These are phyloP conservation scores for Eustalomyia histrio DNA, from an alignment of 2,888 invertebrate species.

Conservation along the genomic window DNA sequence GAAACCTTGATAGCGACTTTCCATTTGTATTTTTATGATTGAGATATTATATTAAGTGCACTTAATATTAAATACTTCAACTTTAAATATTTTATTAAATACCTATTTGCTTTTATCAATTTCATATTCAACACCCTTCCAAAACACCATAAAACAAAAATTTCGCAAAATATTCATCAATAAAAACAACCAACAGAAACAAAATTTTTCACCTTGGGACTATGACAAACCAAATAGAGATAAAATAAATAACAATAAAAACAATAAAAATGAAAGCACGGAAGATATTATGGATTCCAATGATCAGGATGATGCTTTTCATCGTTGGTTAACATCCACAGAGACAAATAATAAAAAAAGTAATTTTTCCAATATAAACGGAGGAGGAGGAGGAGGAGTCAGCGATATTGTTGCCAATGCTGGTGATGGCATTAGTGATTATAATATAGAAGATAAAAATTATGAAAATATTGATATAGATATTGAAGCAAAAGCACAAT, in stretches of 20 bases:
- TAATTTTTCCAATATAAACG: constrained; percentile 42
- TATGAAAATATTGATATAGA: constrained; percentile 69
- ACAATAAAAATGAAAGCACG: constrained; percentile 65
- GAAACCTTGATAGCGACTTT: too few relatives aligned
- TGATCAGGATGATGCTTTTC: constrained; percentile 74
- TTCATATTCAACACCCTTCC: constrained; percentile 24
- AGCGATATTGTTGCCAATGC: neutral
- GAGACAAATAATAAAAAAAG: constrained; percentile 70
- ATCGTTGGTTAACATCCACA: constrained; percentile 76
- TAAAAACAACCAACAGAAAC: constrained; percentile 57
- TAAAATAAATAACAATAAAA: constrained; percentile 40
- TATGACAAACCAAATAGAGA: constrained; percentile 37
- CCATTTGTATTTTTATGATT: too few relatives aligned
- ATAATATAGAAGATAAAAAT: constrained; percentile 53
- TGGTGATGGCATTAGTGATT: constrained; percentile 37
- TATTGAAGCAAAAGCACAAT: constrained; percentile 61
- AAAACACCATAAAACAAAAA: constrained; percentile 23
- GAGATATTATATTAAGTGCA: neutral
- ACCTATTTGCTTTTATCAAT: constrained; percentile 15
- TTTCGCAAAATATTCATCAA: constrained; percentile 22
- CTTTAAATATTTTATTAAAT: constrained; percentile 40
- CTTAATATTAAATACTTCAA: neutral
- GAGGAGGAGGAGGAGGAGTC: constrained; percentile 17
- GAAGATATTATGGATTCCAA: constrained; percentile 69
- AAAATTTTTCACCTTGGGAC: constrained; percentile 58